Evolutionary conservation across 2,888 invertebrate genomes (phyloP).

Genomic region (Lasioglossum leucozonium): DNA sequence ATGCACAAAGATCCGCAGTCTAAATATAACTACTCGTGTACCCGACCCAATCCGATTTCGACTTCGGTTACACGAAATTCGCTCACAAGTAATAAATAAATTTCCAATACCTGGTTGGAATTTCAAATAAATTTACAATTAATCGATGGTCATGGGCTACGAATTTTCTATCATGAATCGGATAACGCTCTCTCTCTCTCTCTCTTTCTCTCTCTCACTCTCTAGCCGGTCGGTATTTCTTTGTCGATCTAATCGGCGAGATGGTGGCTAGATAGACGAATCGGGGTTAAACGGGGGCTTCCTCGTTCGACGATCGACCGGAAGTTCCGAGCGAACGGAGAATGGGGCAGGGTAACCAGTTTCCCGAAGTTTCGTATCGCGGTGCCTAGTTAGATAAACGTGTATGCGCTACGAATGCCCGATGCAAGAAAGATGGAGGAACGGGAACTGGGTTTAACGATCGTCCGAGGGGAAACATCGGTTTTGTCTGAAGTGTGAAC

Average conservation of each 20-base stretch:
- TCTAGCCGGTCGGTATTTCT: background rate
- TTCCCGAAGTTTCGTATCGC: conserved; percentile 52
- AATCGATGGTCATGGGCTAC: no score
- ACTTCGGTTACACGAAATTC: no score
- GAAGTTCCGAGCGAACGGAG: conserved; percentile 67
- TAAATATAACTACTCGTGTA: no score
- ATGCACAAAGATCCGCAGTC: no score
- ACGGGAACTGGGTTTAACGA: background rate
- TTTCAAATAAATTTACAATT: no score
- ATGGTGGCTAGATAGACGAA: conserved; percentile 60
- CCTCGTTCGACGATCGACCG: conserved; percentile 53
- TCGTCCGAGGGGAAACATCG: background rate
- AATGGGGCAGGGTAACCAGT: conserved; percentile 49
- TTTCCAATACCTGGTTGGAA: no score
- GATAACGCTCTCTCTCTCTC: no score
- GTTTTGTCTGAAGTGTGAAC: conserved; percentile 39
- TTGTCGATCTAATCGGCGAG: conserved; percentile 53
- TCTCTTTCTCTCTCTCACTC: no score
- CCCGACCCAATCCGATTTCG: no score
- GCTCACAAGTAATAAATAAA: no score
- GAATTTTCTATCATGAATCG: no score
- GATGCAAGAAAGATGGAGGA: conserved; percentile 3
- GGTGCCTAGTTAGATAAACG: conserved; percentile 45
- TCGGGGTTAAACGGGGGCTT: conserved; percentile 66
- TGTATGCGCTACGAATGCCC: background rate